These are phyloP conservation scores for Scomberomorus guttatus DNA, from an alignment of 2,797 vertebrate genomes.

Conservation along the genomic window DNA sequence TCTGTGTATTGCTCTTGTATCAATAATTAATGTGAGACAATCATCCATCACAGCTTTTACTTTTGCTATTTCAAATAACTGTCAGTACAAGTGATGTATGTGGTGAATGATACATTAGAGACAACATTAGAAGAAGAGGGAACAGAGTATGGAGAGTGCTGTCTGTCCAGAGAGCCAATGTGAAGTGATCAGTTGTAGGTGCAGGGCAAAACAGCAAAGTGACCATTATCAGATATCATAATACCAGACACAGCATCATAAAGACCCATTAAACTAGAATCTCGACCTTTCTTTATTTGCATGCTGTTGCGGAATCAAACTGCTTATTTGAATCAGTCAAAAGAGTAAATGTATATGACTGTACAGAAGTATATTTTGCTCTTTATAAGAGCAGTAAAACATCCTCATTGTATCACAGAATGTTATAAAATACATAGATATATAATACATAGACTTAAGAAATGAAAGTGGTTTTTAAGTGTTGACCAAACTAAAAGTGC, in stretches of 20 bases:
- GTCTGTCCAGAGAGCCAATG: not conserved
- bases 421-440: not conserved
- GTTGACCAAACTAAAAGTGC: not conserved
- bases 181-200: not conserved
- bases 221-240: not conserved
- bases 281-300: not conserved
- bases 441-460: too few relatives aligned
- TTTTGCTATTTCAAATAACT: not conserved
- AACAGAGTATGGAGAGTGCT: not conserved
- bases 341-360: not conserved
- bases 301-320: not conserved
- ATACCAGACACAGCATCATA: not conserved
- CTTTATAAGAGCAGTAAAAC: not conserved
- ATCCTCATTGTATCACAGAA: not conserved
- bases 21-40: not conserved
- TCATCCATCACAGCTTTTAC: not conserved
- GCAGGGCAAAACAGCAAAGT: not conserved
- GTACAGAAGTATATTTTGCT: not conserved
- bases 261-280: not conserved
- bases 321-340: not conserved
- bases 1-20: slow-evolving; percentile 1
- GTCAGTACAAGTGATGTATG: not conserved
- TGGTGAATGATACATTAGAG: not conserved
- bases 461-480: not conserved
- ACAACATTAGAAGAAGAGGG: not conserved